A percentile compares a stretch with the other conserved stretches of the same genome.
These are phyloP conservation scores for Bombyx huttoni DNA, from an alignment of 2,888 invertebrate genomes.

Conservation along the genomic window DNA sequence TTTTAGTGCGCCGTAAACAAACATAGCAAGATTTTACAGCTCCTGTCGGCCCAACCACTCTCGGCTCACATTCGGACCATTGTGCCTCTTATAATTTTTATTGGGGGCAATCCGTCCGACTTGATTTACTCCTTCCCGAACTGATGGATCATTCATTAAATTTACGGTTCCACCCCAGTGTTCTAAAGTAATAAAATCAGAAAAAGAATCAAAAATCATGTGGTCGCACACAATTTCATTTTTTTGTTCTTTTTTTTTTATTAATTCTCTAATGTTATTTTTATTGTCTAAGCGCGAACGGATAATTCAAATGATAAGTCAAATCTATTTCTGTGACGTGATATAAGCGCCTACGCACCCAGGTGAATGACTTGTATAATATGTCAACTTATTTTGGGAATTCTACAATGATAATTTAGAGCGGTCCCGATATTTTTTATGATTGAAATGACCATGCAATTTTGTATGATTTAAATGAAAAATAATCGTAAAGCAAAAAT, in stretches of 20 bases:
- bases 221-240: constrained; percentile 21
- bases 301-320: too few species aligned
- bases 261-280: constrained; percentile 1
- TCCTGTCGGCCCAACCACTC: constrained; percentile 41
- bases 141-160: constrained; percentile 70
- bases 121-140: constrained; percentile 72
- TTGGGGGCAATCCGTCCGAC: constrained; percentile 70
- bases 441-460: constrained; percentile 23
- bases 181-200: constrained; percentile 58
- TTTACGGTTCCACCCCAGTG: constrained; percentile 65
- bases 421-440: constrained; percentile 17
- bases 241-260: constrained; percentile 17
- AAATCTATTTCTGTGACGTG: too few species aligned
- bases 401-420: constrained; percentile 1
- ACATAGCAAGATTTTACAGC: constrained; percentile 69
- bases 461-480: constrained; percentile 35
- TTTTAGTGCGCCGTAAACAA: constrained; percentile 72
- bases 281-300: too few species aligned
- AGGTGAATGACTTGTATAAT: constrained; percentile 7
- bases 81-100: constrained; percentile 73
- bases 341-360: background rate
- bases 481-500: constrained; percentile 27
- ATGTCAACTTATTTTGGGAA: constrained; percentile 8
- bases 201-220: constrained; percentile 66
- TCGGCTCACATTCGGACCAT: constrained; percentile 62